Conservation (phyloP, 2,113 vertebrate genomes). For the Merops nubicus region DNA sequence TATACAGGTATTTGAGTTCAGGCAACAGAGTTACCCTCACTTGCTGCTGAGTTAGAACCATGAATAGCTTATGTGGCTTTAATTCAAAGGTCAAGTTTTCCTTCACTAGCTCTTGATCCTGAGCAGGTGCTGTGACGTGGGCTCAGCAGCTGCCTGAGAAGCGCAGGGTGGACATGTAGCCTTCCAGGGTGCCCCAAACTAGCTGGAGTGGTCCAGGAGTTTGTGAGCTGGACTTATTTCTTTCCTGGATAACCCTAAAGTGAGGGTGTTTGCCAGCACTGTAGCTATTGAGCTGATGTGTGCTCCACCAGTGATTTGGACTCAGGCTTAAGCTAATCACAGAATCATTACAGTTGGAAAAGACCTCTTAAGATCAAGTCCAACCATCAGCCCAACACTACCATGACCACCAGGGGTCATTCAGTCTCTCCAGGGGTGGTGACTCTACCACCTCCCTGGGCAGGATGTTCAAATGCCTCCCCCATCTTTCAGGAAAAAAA, state of each 20-base stretch:
- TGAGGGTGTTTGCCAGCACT: neutral
- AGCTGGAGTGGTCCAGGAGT: neutral
- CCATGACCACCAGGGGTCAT: too few species aligned
- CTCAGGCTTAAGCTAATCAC: neutral
- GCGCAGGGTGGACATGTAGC: rapidly evolving
- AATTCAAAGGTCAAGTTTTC: neutral
- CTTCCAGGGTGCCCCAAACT: neutral
- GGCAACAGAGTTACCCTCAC: neutral
- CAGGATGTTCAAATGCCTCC: too few species aligned
- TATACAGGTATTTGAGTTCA: neutral
- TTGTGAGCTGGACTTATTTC: rapidly evolving
- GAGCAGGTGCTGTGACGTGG: neutral
- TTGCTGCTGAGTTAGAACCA: neutral
- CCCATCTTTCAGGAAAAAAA: too few species aligned
- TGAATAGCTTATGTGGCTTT: neutral
- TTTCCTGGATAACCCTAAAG: rapidly evolving
- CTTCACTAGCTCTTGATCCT: neutral
- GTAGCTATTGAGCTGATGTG: neutral
- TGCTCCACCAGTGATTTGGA: neutral
- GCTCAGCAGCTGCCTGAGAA: neutral
- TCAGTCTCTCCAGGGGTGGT: too few species aligned
- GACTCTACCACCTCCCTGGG: too few species aligned
- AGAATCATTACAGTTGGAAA: too few species aligned
- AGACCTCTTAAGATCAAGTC: too few species aligned
- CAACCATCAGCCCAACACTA: too few species aligned